Evolutionary conservation across 2,888 invertebrate genomes (phyloP), one percentile per base, ranked within the genome.

Genomic region (Oligia fasciuncula): DNA sequence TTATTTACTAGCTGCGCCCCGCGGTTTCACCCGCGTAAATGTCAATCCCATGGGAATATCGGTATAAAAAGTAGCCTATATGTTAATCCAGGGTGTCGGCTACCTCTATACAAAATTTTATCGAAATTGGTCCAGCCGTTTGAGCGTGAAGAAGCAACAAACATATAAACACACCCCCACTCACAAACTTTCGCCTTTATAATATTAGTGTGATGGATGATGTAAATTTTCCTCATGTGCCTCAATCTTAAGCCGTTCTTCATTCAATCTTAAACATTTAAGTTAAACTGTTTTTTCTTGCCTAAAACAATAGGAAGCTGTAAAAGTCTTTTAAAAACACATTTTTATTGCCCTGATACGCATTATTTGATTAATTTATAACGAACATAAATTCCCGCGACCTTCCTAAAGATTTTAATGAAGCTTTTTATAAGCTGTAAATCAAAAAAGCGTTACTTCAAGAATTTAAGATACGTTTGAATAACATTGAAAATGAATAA

Each of bases 401-500:
- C 74, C 85, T 84, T 84, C 81, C 81, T 81, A 82, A 77, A 75
- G 65, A 84, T 78, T 85, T 85, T 81, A 85, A 85, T 85, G 78
- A 63, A 77, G 23, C 73, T 75, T 85, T 85, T 85, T 85, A 85
- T 81, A 65, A 72, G 77, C 72, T 66, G 74, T 84, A 81, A 85
- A 84, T 84, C 49, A 81, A 81, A 85, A 65, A 74, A 66, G 54
- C 74, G 74, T 78, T 78, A 43, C 60, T 62, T 69, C 49, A 68
- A 74, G 49, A 72, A 68, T 81, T 84, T 62, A 72, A 71, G 60
- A 71, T 40, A 81, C 29, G 49, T 76, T 76, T 69, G 46, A 46
- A 46, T 46, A 11, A 46, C 9, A 51, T 57, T n/a, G 29, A 73
- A 77, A 80, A 80, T 84, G 23, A 75, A 83, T 65, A 77, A 69